Conservation (phyloP, 2,113 vertebrate species). For the Semicossyphus pulcher region DNA sequence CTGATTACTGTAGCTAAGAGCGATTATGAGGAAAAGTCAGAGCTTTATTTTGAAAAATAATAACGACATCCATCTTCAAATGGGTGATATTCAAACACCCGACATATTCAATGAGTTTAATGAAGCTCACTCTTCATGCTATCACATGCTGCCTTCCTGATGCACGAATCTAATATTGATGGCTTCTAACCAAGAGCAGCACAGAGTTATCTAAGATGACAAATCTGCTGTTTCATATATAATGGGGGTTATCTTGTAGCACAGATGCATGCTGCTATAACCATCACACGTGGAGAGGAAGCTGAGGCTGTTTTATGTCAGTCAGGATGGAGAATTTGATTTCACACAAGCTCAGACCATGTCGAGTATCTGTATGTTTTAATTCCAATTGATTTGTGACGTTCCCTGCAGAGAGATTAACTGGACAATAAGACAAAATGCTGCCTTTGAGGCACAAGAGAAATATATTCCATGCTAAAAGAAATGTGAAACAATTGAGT, state of each 20-base stretch:
- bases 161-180: constrained; percentile 46
- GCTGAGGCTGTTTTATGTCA: constrained; percentile 17
- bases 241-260: constrained; percentile 21
- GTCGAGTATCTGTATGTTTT: background rate
- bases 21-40: background rate
- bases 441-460: background rate
- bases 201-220: constrained; percentile 22
- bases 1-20: constrained; percentile 20
- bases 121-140: constrained; percentile 14
- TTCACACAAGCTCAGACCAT: constrained; percentile 6
- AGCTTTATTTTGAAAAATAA: background rate
- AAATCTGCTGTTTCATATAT: constrained; percentile 28
- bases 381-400: background rate
- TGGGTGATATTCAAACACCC: background rate
- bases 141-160: constrained; percentile 17
- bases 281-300: background rate
- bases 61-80: no score
- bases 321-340: constrained; percentile 12
- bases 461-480: background rate
- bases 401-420: background rate
- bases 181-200: constrained; percentile 12
- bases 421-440: background rate
- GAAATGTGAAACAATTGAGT: background rate
- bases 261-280: constrained; percentile 6
- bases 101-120: background rate